Conservation (phyloP, 2,888 invertebrate species). For the Acanthococcus lagerstroemiae region DNA sequence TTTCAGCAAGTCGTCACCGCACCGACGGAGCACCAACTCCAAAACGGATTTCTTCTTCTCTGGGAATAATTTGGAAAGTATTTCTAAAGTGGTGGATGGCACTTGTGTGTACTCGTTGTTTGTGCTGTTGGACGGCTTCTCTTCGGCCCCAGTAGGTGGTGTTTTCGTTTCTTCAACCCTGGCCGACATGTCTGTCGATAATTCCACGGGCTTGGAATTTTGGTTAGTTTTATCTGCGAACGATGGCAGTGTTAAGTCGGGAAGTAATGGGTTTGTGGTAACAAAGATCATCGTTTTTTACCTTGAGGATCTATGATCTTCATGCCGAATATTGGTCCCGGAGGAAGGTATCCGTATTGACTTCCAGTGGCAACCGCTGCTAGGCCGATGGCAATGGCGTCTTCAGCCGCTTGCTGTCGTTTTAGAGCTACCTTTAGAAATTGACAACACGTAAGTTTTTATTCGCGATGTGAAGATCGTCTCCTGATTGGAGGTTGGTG, state of each 20-base stretch:
- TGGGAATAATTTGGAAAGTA: conserved; percentile 79
- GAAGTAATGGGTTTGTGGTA: too few species aligned
- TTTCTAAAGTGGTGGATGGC: conserved; percentile 56
- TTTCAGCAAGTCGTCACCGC: conserved; percentile 81
- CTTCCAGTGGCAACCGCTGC: conserved; percentile 74
- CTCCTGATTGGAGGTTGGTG: too few species aligned
- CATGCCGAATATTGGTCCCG: conserved; percentile 85
- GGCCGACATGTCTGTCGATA: too few species aligned
- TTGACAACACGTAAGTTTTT: too few species aligned
- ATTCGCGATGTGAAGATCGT: too few species aligned
- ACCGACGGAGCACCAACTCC: conserved; percentile 81
- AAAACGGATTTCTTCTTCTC: conserved; percentile 78
- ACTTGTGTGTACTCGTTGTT: conserved; percentile 13
- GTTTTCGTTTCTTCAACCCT: too few species aligned
- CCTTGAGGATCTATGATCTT: conserved; percentile 59
- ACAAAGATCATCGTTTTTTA: too few species aligned
- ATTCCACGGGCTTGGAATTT: too few species aligned
- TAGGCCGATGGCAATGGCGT: conserved; percentile 85
- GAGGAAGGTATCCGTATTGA: conserved; percentile 62
- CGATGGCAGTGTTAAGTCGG: too few species aligned
- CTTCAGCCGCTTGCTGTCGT: conserved; percentile 93
- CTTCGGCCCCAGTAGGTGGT: too few species aligned
- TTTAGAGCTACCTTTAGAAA: conserved; percentile 95
- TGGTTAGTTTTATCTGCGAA: too few species aligned
- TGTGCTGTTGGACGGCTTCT: background rate